Conservation (phyloP, 1,140 invertebrate genomes). For the Euwallacea similis region DNA sequence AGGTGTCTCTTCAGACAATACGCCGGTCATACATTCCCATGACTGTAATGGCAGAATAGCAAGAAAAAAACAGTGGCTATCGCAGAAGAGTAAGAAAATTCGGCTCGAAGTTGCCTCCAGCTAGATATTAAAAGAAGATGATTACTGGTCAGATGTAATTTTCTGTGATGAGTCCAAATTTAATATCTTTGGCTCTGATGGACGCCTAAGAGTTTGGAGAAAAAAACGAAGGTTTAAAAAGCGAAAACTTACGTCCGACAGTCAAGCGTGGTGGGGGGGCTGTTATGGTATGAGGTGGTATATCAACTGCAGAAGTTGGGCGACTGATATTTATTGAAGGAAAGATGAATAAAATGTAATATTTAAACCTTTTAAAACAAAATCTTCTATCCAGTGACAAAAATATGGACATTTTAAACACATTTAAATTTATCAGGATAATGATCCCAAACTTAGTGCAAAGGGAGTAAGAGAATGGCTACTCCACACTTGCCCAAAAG, state of each 20-base stretch:
- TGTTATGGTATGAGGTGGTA: neutral
- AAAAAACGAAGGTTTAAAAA: neutral
- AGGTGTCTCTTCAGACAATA: neutral
- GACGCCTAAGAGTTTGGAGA: neutral
- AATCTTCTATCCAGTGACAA: no score
- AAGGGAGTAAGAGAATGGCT: no score
- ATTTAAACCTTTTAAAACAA: no score
- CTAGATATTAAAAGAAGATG: neutral
- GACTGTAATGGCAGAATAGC: neutral
- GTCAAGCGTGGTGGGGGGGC: neutral
- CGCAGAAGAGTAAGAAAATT: neutral
- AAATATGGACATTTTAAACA: no score
- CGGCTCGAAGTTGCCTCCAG: neutral
- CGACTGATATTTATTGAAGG: no score
- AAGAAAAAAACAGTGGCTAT: neutral
- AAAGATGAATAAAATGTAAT: no score
- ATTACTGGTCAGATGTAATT: neutral
- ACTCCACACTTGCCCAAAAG: no score
- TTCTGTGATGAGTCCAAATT: no score
- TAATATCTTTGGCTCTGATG: neutral
- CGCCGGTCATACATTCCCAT: neutral
- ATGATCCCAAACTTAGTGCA: no score
- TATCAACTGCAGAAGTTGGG: no score
- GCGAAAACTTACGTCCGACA: neutral
- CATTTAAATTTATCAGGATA: no score